Percentiles rank a stretch among this genome's conserved stretches.
These are phyloP conservation scores for Xiphydria camelus DNA, from an alignment of 2,888 invertebrate species.

Conservation along the genomic window DNA sequence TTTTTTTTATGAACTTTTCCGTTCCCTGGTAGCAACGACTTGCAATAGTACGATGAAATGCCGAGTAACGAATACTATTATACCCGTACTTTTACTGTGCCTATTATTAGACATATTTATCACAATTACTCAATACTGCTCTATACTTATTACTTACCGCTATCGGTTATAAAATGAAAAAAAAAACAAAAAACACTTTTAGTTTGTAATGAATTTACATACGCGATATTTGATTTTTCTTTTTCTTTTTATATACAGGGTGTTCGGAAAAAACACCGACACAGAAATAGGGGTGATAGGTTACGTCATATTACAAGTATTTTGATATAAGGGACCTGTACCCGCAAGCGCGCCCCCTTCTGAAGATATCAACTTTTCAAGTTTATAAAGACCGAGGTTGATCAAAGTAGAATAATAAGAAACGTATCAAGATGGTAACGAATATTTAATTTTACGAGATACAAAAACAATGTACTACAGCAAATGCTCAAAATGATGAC, in stretches of 20 bases:
- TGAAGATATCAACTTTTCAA: too few relatives aligned
- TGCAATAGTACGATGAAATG: slow-evolving; percentile 41
- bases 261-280: too few relatives aligned
- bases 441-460: too few relatives aligned
- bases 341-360: too few relatives aligned
- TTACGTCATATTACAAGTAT: too few relatives aligned
- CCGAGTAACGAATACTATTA: slow-evolving; percentile 37
- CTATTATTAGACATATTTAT: slow-evolving; percentile 52
- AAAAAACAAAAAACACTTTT: slow-evolving; percentile 14
- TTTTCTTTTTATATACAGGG: slow-evolving; percentile 7
- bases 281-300: too few relatives aligned
- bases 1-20: slow-evolving; percentile 34
- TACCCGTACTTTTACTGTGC: slow-evolving; percentile 51
- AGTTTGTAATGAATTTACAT: slow-evolving; percentile 12
- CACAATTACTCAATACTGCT: slow-evolving; percentile 23
- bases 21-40: slow-evolving; percentile 55
- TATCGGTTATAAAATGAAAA: slow-evolving; percentile 7
- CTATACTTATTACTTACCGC: slow-evolving; percentile 13
- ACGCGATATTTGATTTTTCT: slow-evolving; percentile 10
- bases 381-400: too few relatives aligned
- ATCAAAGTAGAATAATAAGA: too few relatives aligned
- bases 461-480: too few relatives aligned
- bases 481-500: too few relatives aligned
- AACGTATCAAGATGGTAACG: too few relatives aligned
- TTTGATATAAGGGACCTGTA: too few relatives aligned